Conservation (phyloP, 2,888 invertebrate genomes). For the Chromoteleia sp. region DNA sequence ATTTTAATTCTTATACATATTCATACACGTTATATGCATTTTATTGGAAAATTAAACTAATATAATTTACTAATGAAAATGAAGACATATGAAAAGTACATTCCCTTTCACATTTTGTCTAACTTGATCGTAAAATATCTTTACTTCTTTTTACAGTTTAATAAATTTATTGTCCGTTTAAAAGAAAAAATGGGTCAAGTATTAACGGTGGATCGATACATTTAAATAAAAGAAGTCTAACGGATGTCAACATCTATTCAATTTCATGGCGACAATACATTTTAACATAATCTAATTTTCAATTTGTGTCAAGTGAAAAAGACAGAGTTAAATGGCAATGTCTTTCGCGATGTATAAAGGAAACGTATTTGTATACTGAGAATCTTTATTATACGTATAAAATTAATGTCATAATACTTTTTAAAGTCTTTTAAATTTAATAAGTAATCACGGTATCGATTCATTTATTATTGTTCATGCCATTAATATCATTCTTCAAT, state of each 20-base stretch:
- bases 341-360: conserved; percentile 3
- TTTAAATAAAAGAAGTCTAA: conserved; percentile 23
- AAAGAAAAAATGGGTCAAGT: conserved; percentile 1
- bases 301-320: conserved; percentile 39
- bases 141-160: neutral
- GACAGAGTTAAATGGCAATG: conserved; percentile 3
- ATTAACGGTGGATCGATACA: conserved; percentile 18
- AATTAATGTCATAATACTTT: too few relatives aligned
- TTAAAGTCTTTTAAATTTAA: too few relatives aligned
- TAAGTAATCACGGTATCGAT: too few relatives aligned
- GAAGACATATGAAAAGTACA: too few relatives aligned
- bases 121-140: neutral
- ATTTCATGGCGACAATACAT: conserved; percentile 23
- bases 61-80: too few relatives aligned
- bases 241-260: conserved; percentile 15
- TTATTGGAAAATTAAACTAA: too few relatives aligned
- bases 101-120: neutral
- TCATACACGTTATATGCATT: too few relatives aligned
- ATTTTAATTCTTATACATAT: too few relatives aligned
- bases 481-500: too few relatives aligned
- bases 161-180: neutral
- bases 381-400: too few relatives aligned
- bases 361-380: neutral
- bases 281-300: conserved; percentile 41
- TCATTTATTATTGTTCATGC: too few relatives aligned